Evolutionary conservation across 2,113 vertebrate genomes (phyloP), one percentile per base, ranked within the genome.

Genomic region (Aleadryas rufinucha): DNA sequence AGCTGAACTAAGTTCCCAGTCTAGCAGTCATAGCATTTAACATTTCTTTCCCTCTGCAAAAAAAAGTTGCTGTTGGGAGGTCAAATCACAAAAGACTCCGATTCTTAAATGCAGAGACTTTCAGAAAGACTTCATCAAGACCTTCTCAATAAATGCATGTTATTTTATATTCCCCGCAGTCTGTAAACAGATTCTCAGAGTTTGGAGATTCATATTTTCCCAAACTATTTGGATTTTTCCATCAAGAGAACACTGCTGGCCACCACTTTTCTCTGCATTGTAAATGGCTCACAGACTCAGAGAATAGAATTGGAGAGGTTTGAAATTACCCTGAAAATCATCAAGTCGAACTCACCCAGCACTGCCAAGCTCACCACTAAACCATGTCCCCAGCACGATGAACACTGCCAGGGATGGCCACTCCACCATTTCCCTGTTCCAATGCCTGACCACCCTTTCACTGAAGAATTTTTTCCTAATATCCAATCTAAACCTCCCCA

Each of bases 1-100:
- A 94, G 74, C 49, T 71, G 76, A 96, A 88, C 69, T 59, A 24
- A 78, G 88, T 90, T 95, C 90, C 72, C 89, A 82, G 88, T 31
- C 93, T 89, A 92, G 64, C 71, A 95, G 76, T 75, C 76, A 33
- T 0, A 66, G 69, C 42, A 53, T 89, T 90, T 82, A 89, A 90
- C 69, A 26, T 95, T 81, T 89, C 69, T 94, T 84, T 64, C 60
- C 49, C 74, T 72, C 54, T 41, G 54, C 23, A 71, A 91, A 87
- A 94, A 81, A 30, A 69, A 27, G 21, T 75, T 95, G 64, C 53
- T 75, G 3, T 78, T 92, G 82, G 83, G 79, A 87, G 83, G 79
- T 81, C 79, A 89, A 75, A 92, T 93, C 64, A 49, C 85, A 50
- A 81, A 95, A 26, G 7, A 13, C 22, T 87, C 74, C 57, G 63